Percentiles rank a stretch among this genome's conserved stretches.
Evolutionary conservation across 2,113 vertebrate species (phyloP).

Genomic region (Austrofundulus limnaeus): DNA sequence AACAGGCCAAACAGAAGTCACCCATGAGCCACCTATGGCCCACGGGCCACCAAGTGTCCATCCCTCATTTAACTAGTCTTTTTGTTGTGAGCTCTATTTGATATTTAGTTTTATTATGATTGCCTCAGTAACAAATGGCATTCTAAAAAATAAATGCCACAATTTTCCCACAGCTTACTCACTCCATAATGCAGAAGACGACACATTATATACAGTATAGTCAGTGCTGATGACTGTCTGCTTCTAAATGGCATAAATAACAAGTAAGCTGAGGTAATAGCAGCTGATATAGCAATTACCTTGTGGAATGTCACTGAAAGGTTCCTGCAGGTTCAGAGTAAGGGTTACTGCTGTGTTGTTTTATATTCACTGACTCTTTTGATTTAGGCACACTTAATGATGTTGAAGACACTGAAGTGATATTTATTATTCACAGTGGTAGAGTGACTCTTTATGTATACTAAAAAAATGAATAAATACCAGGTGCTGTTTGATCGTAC

Average conservation of each 20-base stretch:
- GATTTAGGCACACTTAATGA: conserved; percentile 32
- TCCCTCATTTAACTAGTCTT: too few species aligned
- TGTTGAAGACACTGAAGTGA: neutral
- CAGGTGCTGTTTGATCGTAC: neutral
- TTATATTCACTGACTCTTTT: conserved; percentile 54
- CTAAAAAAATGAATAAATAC: neutral
- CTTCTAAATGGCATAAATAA: conserved; percentile 47
- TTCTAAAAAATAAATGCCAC: too few species aligned
- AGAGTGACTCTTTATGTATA: neutral
- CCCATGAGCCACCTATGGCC: too few species aligned
- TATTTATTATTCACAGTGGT: neutral
- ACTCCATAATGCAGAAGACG: neutral
- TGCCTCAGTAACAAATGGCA: too few species aligned
- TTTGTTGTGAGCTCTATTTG: too few species aligned
- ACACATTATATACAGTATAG: conserved; percentile 26
- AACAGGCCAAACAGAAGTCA: too few species aligned
- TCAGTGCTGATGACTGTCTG: conserved; percentile 13
- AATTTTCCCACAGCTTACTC: neutral
- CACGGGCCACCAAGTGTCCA: too few species aligned
- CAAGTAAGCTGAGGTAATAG: conserved; percentile 55
- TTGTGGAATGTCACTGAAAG: conserved; percentile 53
- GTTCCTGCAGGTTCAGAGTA: conserved; percentile 46
- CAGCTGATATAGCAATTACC: conserved; percentile 62
- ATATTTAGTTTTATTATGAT: too few species aligned
- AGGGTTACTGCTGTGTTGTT: conserved; percentile 30